Evolutionary conservation across 2,888 invertebrate species (phyloP).

Genomic region (Chymomyza caudatula): DNA sequence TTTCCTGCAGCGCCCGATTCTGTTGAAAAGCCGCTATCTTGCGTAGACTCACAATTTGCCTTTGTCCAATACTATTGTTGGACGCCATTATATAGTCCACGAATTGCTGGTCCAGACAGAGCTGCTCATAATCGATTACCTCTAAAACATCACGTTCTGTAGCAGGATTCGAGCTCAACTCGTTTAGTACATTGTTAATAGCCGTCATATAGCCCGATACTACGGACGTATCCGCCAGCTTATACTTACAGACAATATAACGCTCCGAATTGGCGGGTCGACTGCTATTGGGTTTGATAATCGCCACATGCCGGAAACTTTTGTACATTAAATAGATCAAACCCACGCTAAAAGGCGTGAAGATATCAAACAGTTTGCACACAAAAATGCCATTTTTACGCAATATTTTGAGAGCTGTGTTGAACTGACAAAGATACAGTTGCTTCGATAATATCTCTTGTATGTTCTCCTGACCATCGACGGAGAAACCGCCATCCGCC

Average conservation of each 20-base stretch:
- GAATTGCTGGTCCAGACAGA: slow-evolving; percentile 86
- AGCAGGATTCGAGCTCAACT: slow-evolving; percentile 49
- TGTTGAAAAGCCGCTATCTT: slow-evolving; percentile 91
- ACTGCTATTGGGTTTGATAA: slow-evolving; percentile 97
- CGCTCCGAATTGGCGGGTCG: slow-evolving; percentile 98
- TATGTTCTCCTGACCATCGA: slow-evolving; percentile 95
- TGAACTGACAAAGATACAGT: slow-evolving; percentile 95
- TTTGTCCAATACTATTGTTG: slow-evolving; percentile 85
- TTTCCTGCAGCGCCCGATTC: slow-evolving; percentile 84
- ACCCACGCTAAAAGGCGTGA: slow-evolving; percentile 95
- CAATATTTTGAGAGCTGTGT: slow-evolving; percentile 92
- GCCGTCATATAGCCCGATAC: slow-evolving; percentile 85
- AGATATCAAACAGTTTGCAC: slow-evolving; percentile 96
- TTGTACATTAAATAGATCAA: slow-evolving; percentile 95
- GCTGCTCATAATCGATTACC: slow-evolving; percentile 85
- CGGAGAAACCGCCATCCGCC: slow-evolving; percentile 99
- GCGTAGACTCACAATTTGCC: slow-evolving; percentile 86
- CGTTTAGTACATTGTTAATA: slow-evolving; percentile 80
- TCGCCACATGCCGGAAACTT: slow-evolving; percentile 90
- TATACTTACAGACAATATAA: slow-evolving; percentile 92
- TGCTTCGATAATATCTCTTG: slow-evolving; percentile 97
- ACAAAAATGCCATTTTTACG: slow-evolving; percentile 94
- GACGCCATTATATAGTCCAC: slow-evolving; percentile 87
- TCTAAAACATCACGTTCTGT: slow-evolving; percentile 80
- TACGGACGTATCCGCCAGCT: slow-evolving; percentile 82